These are phyloP conservation scores for Drosophila lacertosa DNA, from an alignment of 1,140 invertebrate genomes.

Conservation along the genomic window DNA sequence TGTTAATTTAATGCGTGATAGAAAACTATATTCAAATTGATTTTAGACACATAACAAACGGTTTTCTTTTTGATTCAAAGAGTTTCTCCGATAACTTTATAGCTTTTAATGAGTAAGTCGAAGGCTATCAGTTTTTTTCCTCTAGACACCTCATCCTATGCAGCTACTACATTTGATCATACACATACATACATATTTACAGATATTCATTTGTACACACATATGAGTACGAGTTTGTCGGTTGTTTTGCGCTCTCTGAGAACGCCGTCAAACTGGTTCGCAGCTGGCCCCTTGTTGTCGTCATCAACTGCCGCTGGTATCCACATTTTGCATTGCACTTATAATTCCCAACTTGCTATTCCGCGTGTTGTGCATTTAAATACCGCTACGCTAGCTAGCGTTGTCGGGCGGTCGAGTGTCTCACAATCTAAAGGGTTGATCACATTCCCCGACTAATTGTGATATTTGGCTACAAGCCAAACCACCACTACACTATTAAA, in stretches of 20 bases:
- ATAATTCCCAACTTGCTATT: conserved; percentile 43
- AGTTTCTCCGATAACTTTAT: no score
- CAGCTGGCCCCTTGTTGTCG: no score
- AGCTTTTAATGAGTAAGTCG: no score
- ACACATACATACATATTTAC: not conserved
- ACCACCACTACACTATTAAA: no score
- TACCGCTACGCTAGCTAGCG: not conserved
- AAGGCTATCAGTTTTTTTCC: no score
- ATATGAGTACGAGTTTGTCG: no score
- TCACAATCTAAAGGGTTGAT: conserved; percentile 41
- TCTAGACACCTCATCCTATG: no score
- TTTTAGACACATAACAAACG: no score
- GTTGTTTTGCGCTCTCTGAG: not conserved
- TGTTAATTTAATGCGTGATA: no score
- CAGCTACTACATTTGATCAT: not conserved
- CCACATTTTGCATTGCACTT: not conserved
- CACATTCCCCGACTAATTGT: conserved; percentile 41
- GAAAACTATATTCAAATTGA: no score
- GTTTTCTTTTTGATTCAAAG: no score
- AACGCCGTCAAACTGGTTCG: conserved; percentile 6
- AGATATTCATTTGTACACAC: no score
- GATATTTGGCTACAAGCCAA: not conserved
- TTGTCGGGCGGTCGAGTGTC: conserved; percentile 28
- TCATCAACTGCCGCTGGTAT: not conserved
- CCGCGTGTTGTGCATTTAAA: conserved; percentile 8